phyloP scores from a whole-genome alignment of 2,113 vertebrate genomes.

The Panthera leo region DNA sequence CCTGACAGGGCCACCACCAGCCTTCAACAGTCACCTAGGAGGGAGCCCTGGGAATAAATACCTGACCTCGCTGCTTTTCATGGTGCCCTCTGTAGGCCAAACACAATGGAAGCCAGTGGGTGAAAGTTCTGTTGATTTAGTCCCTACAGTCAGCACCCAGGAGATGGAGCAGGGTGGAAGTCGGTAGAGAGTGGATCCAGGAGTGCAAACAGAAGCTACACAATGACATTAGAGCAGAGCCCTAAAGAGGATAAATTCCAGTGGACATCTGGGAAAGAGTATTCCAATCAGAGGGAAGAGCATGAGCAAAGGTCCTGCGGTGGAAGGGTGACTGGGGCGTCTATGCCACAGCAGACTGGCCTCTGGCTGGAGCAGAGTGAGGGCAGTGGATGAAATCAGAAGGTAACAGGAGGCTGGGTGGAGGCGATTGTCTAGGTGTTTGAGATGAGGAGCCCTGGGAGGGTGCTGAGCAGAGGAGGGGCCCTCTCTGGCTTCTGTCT shows the following conservation, averaged over 20 bases:
- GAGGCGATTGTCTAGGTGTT: not conserved
- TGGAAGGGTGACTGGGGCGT: not conserved
- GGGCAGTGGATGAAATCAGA: not conserved
- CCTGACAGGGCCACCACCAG: not conserved
- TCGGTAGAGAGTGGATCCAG: not conserved
- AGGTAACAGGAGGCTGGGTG: not conserved
- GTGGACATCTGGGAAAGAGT: not conserved
- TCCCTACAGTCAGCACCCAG: not conserved
- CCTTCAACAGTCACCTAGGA: not conserved
- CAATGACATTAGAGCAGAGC: not conserved
- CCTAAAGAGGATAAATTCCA: not conserved
- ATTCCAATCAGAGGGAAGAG: not conserved
- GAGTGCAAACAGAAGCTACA: not conserved
- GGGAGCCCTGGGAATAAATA: not conserved
- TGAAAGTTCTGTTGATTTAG: not conserved
- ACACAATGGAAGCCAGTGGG: not conserved
- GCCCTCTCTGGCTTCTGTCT: fast-evolving
- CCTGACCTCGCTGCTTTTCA: not conserved
- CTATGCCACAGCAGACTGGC: not conserved
- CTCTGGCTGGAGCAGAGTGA: not conserved
- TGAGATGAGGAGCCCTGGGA: not conserved
- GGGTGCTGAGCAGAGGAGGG: not conserved
- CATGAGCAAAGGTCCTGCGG: not conserved
- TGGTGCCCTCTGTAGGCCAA: no score
- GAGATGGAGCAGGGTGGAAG: not conserved